A percentile compares a stretch with the other conserved stretches of the same genome.
Evolutionary conservation across 92 coral and sea anemone genomes (phyloP).

Genomic region (Zoanthus gigantus): DNA sequence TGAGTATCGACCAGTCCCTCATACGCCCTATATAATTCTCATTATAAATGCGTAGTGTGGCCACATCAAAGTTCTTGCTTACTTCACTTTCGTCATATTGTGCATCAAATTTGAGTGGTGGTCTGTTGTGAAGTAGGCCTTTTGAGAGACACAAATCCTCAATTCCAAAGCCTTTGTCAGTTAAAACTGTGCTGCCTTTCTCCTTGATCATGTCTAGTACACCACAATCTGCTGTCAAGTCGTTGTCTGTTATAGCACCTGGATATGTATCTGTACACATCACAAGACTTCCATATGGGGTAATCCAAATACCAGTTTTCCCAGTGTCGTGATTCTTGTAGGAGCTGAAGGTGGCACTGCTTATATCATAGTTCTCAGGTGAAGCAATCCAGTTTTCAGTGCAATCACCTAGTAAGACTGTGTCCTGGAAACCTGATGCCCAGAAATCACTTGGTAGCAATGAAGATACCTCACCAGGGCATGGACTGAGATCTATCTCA

Average conservation of each 20-base stretch:
- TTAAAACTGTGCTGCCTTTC: slow-evolving; percentile 58
- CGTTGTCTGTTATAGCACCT: slow-evolving; percentile 66
- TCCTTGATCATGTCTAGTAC: slow-evolving; percentile 66
- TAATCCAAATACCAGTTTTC: slow-evolving; percentile 68
- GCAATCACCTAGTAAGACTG: slow-evolving; percentile 37
- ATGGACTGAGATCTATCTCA: not conserved
- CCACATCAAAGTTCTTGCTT: slow-evolving; percentile 63
- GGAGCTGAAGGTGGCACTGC: slow-evolving; percentile 56
- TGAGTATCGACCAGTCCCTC: slow-evolving; percentile 54
- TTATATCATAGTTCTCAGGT: slow-evolving; percentile 68
- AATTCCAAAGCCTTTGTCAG: slow-evolving; percentile 47
- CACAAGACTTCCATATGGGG: slow-evolving; percentile 67
- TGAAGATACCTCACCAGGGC: slow-evolving; percentile 47
- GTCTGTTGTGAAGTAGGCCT: slow-evolving; percentile 52
- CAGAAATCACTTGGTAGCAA: slow-evolving; percentile 44
- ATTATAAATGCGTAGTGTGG: slow-evolving; percentile 49
- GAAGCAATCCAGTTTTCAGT: slow-evolving; percentile 68
- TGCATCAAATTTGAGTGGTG: slow-evolving; percentile 58
- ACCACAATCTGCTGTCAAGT: slow-evolving; percentile 66
- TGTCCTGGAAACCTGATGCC: slow-evolving; percentile 54
- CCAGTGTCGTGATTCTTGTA: slow-evolving; percentile 61
- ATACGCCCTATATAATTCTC: slow-evolving; percentile 47
- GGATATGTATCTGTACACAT: slow-evolving; percentile 68
- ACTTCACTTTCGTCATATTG: slow-evolving; percentile 57
- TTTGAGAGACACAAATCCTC: slow-evolving; percentile 24